Conservation (phyloP, 2,888 invertebrate genomes). For the Eudemis profundana region DNA sequence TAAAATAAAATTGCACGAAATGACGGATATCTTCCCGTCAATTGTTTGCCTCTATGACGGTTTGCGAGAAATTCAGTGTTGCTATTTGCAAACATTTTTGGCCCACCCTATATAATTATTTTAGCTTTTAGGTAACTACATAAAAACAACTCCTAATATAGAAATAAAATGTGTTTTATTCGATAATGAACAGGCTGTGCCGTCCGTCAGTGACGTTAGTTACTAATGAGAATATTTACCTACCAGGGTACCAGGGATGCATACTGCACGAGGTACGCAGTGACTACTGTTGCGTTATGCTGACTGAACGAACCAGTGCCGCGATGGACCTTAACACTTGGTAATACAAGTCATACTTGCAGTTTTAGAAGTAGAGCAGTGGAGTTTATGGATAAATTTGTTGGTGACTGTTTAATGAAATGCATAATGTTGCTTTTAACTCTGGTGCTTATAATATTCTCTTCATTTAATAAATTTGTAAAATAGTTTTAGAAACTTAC, state of each 20-base stretch:
- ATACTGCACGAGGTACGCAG: conserved; percentile 10
- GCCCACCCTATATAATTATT: too few relatives aligned
- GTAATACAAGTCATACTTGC: neutral
- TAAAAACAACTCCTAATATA: too few relatives aligned
- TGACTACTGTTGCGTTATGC: neutral
- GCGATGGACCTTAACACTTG: neutral
- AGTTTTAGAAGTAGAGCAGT: neutral
- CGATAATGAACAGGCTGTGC: neutral
- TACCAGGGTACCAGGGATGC: conserved; percentile 18
- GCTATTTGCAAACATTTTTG: too few relatives aligned
- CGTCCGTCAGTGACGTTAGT: conserved; percentile 11
- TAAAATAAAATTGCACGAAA: too few relatives aligned
- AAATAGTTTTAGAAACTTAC: neutral
- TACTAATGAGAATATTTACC: conserved; percentile 42
- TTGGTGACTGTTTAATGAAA: conserved; percentile 7
- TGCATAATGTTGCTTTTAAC: too few relatives aligned
- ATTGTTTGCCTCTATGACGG: too few relatives aligned
- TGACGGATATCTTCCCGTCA: too few relatives aligned
- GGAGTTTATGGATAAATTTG: neutral
- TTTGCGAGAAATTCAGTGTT: too few relatives aligned
- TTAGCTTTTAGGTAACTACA: too few relatives aligned
- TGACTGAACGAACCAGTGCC: neutral
- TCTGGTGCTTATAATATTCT: neutral
- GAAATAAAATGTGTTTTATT: neutral
- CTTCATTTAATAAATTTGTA: neutral